These are phyloP conservation scores for Caenorhabditis japonica DNA, from an alignment of 2,888 invertebrate genomes.

Conservation along the genomic window DNA sequence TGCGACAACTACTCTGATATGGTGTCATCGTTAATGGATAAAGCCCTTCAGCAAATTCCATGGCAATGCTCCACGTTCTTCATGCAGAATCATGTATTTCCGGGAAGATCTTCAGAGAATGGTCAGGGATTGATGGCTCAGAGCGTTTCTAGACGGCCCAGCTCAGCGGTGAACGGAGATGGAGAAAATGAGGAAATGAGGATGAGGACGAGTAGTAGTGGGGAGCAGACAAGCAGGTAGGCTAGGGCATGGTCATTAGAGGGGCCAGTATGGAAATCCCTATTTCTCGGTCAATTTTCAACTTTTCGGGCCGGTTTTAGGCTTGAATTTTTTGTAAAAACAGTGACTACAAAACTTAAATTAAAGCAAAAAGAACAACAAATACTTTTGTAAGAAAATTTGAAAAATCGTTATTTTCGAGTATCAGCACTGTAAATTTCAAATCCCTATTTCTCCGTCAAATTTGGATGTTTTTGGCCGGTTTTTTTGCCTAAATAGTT, in stretches of 20 bases:
- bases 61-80: slow-evolving; percentile 49
- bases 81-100: slow-evolving; percentile 48
- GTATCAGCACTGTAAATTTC: too few species aligned
- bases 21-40: slow-evolving; percentile 32
- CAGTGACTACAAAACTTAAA: too few species aligned
- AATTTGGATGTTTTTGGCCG: too few species aligned
- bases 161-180: slow-evolving; percentile 4
- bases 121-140: slow-evolving; percentile 8
- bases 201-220: slow-evolving; percentile 35
- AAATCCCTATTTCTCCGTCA: too few species aligned
- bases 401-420: too few species aligned
- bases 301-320: too few species aligned
- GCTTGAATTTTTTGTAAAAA: too few species aligned
- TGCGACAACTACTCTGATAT: slow-evolving; percentile 43
- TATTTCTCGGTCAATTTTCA: too few species aligned
- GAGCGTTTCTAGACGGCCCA: slow-evolving; percentile 2
- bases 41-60: slow-evolving; percentile 32
- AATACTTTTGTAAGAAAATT: too few species aligned
- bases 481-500: too few species aligned
- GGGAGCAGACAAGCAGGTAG: slow-evolving; percentile 19
- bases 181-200: slow-evolving; percentile 14
- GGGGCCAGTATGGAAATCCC: not conserved
- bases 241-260: not conserved
- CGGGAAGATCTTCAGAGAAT: slow-evolving; percentile 19
- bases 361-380: too few species aligned